Percentiles rank a stretch among this genome's conserved stretches.
phyloP scores from a whole-genome alignment of 2,113 vertebrate species.

The Cheirogaleus medius region DNA sequence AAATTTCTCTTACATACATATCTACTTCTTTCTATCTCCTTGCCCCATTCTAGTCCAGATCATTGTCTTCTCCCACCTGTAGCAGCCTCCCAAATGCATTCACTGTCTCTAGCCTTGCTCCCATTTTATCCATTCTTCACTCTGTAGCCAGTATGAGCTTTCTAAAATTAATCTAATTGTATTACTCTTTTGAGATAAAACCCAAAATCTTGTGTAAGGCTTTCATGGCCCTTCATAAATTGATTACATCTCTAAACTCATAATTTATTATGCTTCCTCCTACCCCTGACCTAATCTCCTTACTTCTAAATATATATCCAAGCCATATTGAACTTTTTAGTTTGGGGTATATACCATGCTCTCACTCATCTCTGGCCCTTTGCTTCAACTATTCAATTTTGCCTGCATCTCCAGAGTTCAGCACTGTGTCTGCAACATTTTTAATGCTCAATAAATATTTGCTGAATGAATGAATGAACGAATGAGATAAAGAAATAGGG shows the following conservation, averaged over 20 bases:
- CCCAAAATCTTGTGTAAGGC: neutral
- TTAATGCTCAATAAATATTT: slow-evolving; percentile 37
- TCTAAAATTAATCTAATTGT: neutral
- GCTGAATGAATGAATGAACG: slow-evolving; percentile 33
- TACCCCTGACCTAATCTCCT: neutral
- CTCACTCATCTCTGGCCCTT: neutral
- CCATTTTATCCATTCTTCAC: neutral
- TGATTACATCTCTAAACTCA: neutral
- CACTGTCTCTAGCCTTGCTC: neutral
- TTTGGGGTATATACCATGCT: neutral
- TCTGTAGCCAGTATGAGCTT: neutral
- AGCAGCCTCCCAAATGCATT: neutral
- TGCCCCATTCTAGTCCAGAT: neutral
- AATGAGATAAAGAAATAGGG: neutral
- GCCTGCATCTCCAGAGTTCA: neutral
- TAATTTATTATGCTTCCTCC: neutral
- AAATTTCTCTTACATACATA: neutral
- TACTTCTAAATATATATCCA: neutral
- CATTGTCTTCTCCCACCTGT: neutral
- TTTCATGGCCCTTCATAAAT: neutral
- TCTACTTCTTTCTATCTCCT: neutral
- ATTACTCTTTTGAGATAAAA: neutral
- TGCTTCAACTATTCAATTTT: neutral
- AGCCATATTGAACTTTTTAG: neutral
- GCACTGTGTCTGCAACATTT: neutral